Evolutionary conservation across 2,113 vertebrate species (phyloP).

Genomic region (Microtus oregoni): DNA sequence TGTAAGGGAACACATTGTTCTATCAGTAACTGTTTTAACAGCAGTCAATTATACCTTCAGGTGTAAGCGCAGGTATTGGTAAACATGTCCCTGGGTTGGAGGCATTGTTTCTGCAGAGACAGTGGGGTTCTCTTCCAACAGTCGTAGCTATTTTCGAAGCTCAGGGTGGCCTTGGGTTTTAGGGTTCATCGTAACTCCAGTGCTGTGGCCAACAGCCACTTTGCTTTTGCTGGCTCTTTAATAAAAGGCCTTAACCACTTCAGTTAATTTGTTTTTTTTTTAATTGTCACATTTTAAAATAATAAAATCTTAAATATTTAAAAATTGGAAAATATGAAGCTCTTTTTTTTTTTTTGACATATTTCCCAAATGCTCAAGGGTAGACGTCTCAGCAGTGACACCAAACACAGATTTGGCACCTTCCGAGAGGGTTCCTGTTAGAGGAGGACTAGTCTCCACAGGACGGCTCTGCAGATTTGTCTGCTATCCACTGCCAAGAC

Average conservation of each 20-base stretch:
- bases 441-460: background rate
- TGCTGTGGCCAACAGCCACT: background rate
- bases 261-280: background rate
- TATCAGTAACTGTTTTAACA: background rate
- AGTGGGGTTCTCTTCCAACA: no score
- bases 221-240: background rate
- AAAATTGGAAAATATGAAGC: background rate
- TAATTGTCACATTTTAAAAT: background rate
- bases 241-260: background rate
- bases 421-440: background rate
- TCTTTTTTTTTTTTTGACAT: background rate
- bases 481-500: background rate
- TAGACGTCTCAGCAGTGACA: background rate
- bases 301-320: background rate
- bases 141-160: background rate
- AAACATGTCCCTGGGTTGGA: background rate
- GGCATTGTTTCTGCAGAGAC: background rate
- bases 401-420: background rate
- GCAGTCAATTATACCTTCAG: background rate
- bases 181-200: fast-evolving
- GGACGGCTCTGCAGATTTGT: no score
- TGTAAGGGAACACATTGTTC: background rate
- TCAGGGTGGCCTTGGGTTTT: background rate
- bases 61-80: background rate
- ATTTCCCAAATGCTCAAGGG: background rate